These are phyloP conservation scores for Pherbina coryleti DNA, from an alignment of 2,888 invertebrate genomes.

Conservation along the genomic window DNA sequence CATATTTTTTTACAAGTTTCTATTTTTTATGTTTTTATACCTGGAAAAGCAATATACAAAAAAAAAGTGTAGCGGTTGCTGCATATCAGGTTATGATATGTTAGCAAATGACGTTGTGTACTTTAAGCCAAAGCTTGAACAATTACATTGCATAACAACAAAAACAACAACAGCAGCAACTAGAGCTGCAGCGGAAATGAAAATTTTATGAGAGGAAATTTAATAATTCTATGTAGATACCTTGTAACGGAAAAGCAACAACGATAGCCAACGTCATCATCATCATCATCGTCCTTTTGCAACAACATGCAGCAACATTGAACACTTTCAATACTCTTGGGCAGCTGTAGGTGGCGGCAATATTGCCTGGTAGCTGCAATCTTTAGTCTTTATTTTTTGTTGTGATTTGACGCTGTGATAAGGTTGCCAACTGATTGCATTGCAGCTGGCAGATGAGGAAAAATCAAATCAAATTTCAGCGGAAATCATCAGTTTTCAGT, in stretches of 20 bases:
- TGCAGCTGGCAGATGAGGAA: neutral
- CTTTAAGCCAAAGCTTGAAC: too few species aligned
- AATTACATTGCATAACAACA: neutral
- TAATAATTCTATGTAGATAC: constrained; percentile 38
- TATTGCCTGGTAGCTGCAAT: neutral
- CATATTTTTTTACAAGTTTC: too few species aligned
- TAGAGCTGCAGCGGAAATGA: constrained; percentile 30
- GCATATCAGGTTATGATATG: too few species aligned
- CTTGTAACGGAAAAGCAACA: neutral
- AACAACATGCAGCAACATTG: too few species aligned
- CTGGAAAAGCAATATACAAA: too few species aligned
- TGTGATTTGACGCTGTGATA: neutral
- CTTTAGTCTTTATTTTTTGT: neutral
- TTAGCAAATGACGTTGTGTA: too few species aligned
- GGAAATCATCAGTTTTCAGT: constrained; percentile 23
- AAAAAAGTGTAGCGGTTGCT: too few species aligned
- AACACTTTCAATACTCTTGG: too few species aligned
- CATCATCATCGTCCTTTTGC: neutral
- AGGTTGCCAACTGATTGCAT: constrained; percentile 24
- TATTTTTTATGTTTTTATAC: too few species aligned
- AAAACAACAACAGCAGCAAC: neutral
- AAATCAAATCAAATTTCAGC: constrained; percentile 36
- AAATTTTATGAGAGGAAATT: constrained; percentile 44
- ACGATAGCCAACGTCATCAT: neutral
- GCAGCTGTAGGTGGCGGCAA: neutral